Percentiles rank a stretch among this genome's conserved stretches.
Conservation (phyloP, 2,797 vertebrate genomes). For the Clarias laeviceps region DNA sequence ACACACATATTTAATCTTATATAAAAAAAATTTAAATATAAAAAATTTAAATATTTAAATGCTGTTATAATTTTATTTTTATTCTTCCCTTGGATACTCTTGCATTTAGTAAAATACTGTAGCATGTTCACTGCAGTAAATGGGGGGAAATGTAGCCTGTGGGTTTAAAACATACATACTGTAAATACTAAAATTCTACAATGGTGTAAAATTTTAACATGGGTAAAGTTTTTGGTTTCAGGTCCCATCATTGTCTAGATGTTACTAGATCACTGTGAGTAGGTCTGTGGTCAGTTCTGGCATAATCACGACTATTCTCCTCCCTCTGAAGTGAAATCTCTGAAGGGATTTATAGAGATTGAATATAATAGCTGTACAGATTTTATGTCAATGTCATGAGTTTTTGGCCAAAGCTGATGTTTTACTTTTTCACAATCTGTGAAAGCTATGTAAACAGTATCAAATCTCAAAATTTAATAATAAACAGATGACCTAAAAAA, state of each 20-base stretch:
- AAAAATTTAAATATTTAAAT: background rate
- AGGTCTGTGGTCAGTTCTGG: slow-evolving; percentile 16
- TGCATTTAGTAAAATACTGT: background rate
- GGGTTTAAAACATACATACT: background rate
- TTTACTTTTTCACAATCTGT: slow-evolving; percentile 14
- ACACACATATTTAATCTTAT: no score
- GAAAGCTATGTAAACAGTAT: slow-evolving; percentile 17
- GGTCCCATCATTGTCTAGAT: slow-evolving; percentile 3
- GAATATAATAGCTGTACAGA: slow-evolving; percentile 6
- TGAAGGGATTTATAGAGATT: slow-evolving; percentile 27
- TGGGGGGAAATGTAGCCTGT: background rate
- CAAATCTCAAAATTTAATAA: background rate
- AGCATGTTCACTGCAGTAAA: background rate
- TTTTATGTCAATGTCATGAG: slow-evolving; percentile 18
- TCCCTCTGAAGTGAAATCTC: slow-evolving; percentile 8
- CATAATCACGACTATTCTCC: slow-evolving; percentile 1
- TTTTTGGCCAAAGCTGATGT: background rate
- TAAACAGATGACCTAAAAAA: slow-evolving; percentile 8
- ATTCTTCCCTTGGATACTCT: background rate
- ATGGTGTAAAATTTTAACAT: no score
- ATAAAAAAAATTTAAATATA: no score
- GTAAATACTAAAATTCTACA: background rate
- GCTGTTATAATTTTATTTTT: no score
- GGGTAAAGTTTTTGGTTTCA: background rate
- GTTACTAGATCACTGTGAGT: slow-evolving; percentile 5